phyloP scores from a whole-genome alignment of 2,113 vertebrate species.

The Scolopax mira region DNA sequence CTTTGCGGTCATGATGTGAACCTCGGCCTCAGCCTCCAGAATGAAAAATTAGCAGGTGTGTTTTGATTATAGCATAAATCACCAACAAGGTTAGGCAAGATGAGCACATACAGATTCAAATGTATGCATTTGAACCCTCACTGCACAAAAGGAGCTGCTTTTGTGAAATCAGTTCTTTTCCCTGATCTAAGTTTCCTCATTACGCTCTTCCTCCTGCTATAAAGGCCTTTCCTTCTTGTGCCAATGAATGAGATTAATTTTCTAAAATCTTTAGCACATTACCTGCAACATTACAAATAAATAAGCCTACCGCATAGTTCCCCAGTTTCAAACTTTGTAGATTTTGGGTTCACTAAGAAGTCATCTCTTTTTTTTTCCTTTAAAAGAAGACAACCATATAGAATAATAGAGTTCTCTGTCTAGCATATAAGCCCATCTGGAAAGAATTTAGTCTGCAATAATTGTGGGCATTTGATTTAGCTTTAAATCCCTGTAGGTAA shows the following conservation, averaged over 20 bases:
- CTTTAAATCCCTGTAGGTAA: slow-evolving; percentile 55
- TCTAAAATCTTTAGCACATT: neutral
- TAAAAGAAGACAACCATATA: slow-evolving; percentile 20
- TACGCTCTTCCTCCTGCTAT: neutral
- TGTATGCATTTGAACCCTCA: neutral
- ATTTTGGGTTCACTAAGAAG: slow-evolving; percentile 57
- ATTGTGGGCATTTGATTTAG: slow-evolving; percentile 61
- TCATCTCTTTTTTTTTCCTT: slow-evolving; percentile 16
- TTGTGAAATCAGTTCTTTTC: neutral
- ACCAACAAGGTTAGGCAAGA: neutral
- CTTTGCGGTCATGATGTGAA: neutral
- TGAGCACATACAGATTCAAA: neutral
- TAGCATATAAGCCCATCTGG: slow-evolving; percentile 53
- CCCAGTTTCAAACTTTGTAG: neutral
- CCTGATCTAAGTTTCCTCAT: neutral
- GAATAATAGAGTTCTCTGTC: slow-evolving; percentile 62
- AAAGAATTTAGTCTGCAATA: slow-evolving; percentile 59
- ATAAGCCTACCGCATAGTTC: neutral
- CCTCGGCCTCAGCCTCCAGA: neutral
- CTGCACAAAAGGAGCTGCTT: neutral
- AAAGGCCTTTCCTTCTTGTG: neutral
- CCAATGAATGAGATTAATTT: neutral
- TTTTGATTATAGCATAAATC: neutral
- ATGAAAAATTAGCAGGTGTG: neutral
- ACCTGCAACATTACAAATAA: neutral